These are phyloP conservation scores for Melinaea marsaeus DNA, from an alignment of 2,888 invertebrate species.

Conservation along the genomic window DNA sequence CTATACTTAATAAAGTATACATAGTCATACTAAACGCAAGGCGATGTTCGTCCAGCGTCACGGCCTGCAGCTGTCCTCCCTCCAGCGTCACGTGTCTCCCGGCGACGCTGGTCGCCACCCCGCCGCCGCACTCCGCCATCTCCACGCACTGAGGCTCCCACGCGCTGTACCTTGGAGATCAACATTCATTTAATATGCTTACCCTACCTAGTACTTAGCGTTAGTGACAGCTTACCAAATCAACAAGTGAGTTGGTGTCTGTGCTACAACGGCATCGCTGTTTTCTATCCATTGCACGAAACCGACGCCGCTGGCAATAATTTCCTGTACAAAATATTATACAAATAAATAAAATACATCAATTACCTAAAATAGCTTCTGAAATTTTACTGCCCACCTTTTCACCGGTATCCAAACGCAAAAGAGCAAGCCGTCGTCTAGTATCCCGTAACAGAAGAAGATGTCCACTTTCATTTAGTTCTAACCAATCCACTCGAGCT, in stretches of 20 bases:
- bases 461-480: constrained; percentile 95
- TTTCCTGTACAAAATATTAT: constrained; percentile 60
- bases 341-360: not conserved
- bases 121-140: constrained; percentile 68
- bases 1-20: not conserved
- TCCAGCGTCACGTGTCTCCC: constrained; percentile 56
- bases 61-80: constrained; percentile 55
- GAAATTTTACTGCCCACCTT: constrained; percentile 50
- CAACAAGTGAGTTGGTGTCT: constrained; percentile 91
- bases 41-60: constrained; percentile 66
- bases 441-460: constrained; percentile 95
- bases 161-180: constrained; percentile 60
- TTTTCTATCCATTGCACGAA: constrained; percentile 92
- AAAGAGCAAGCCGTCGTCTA: constrained; percentile 81
- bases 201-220: too few relatives aligned
- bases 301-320: constrained; percentile 84
- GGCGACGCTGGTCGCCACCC: constrained; percentile 53
- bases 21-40: constrained; percentile 37
- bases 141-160: constrained; percentile 68
- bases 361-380: not conserved
- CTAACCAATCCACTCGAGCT: constrained; percentile 97
- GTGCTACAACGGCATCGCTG: constrained; percentile 98
- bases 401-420: constrained; percentile 77
- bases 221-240: constrained; percentile 84
- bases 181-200: too few relatives aligned